Conservation (phyloP, 2,113 vertebrate species). For the Anthoscopus minutus region DNA sequence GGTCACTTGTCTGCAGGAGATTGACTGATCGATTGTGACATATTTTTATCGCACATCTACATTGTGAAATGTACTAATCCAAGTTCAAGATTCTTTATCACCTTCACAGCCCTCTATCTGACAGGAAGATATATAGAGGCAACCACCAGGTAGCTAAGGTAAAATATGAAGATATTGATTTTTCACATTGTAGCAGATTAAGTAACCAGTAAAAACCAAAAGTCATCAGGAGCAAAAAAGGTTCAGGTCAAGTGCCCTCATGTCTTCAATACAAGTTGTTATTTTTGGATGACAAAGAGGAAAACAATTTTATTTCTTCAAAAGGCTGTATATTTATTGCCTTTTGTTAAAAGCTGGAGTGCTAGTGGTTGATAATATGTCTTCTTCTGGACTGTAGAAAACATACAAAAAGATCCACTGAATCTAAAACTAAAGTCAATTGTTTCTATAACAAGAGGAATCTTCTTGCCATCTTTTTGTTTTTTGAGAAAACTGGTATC, state of each 20-base stretch:
- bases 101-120: background rate
- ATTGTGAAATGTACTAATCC: constrained; percentile 17
- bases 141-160: background rate
- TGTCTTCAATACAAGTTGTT: background rate
- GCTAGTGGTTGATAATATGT: background rate
- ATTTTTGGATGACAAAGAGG: background rate
- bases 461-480: background rate
- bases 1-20: background rate
- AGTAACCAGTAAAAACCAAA: constrained; percentile 5
- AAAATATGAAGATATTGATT: constrained; percentile 52
- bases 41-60: background rate
- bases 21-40: background rate
- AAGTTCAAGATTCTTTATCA: constrained; percentile 10
- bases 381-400: background rate
- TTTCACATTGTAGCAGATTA: constrained; percentile 26
- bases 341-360: background rate
- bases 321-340: background rate
- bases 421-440: background rate
- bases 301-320: background rate
- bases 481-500: background rate
- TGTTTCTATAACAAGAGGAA: background rate
- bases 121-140: constrained; percentile 3
- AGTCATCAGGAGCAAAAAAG: background rate
- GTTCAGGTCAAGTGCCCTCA: background rate
- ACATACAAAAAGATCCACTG: background rate